Evolutionary conservation across 2,888 invertebrate genomes (phyloP).

Genomic region (Meandrusa payeni): DNA sequence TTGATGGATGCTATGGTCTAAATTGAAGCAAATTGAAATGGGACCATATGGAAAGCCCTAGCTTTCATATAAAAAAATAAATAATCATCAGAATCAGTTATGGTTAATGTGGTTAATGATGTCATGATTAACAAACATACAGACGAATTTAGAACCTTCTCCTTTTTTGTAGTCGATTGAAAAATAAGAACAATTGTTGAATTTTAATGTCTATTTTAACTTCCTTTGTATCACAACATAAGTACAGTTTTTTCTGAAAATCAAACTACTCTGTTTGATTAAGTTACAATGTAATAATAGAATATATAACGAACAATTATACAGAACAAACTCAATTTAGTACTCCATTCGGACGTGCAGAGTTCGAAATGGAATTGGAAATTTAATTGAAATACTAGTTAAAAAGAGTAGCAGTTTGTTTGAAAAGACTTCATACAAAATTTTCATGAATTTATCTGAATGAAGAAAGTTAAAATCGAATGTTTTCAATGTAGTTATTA

Average conservation of each 20-base stretch:
- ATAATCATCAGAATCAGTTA: too few species aligned
- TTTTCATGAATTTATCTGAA: not conserved
- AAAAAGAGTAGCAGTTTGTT: constrained; percentile 14
- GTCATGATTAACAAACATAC: too few species aligned
- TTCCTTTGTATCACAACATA: too few species aligned
- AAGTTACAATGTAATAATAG: constrained; percentile 12
- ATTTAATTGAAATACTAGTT: constrained; percentile 15
- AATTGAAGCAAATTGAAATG: too few species aligned
- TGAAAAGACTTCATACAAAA: constrained; percentile 16
- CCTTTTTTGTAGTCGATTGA: too few species aligned
- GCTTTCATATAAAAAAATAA: too few species aligned
- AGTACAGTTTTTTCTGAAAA: not conserved
- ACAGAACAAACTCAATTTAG: constrained; percentile 22
- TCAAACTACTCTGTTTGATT: not conserved
- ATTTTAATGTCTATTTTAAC: too few species aligned
- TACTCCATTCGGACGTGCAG: constrained; percentile 12
- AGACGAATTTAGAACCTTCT: too few species aligned
- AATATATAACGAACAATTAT: constrained; percentile 20
- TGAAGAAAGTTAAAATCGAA: not conserved
- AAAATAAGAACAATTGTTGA: too few species aligned
- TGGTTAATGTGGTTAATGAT: too few species aligned
- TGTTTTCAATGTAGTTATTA: not conserved
- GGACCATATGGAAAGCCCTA: too few species aligned
- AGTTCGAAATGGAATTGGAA: constrained; percentile 11
- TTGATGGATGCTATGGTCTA: too few species aligned